phyloP scores from a whole-genome alignment of 2,797 vertebrate species.

The Phalanger gymnotis region DNA sequence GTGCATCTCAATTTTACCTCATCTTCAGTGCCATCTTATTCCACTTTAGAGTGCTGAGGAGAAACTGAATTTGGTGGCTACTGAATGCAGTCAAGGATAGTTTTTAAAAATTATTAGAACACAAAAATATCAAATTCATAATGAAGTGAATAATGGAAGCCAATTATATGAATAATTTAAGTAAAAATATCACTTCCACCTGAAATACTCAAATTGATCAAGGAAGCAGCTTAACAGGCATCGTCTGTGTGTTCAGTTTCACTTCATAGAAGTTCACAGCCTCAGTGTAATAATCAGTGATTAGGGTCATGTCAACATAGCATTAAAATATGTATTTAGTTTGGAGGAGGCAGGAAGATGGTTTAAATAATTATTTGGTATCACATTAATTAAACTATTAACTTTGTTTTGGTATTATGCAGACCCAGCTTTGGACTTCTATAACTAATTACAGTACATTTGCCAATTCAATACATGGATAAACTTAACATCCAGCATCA shows the following conservation, averaged over 20 bases:
- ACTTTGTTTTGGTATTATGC: constrained; percentile 17
- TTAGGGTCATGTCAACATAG: constrained; percentile 31
- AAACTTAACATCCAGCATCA: constrained; percentile 2
- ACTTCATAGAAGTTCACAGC: not conserved
- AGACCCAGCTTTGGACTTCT: not conserved
- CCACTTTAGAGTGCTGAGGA: constrained; percentile 1
- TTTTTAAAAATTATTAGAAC: constrained; percentile 16
- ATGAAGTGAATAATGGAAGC: constrained; percentile 23
- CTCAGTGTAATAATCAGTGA: constrained; percentile 23
- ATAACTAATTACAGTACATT: constrained; percentile 33
- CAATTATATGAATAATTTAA: constrained; percentile 36
- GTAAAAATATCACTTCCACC: constrained; percentile 32
- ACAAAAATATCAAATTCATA: constrained; percentile 41
- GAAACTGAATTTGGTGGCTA: not conserved
- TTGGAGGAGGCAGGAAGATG: constrained; percentile 4
- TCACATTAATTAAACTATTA: constrained; percentile 22
- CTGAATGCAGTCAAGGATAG: not conserved
- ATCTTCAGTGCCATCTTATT: constrained; percentile 4
- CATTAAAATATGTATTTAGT: constrained; percentile 37
- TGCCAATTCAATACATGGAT: not conserved
- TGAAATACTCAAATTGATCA: constrained; percentile 33
- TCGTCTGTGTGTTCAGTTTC: constrained; percentile 20
- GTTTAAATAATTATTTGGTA: not conserved
- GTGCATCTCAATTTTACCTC: not conserved
- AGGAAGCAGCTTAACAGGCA: constrained; percentile 19